Evolutionary conservation across 2,888 invertebrate species (phyloP), one percentile per base, ranked within the genome.

Genomic region (Candidula unifasciata): DNA sequence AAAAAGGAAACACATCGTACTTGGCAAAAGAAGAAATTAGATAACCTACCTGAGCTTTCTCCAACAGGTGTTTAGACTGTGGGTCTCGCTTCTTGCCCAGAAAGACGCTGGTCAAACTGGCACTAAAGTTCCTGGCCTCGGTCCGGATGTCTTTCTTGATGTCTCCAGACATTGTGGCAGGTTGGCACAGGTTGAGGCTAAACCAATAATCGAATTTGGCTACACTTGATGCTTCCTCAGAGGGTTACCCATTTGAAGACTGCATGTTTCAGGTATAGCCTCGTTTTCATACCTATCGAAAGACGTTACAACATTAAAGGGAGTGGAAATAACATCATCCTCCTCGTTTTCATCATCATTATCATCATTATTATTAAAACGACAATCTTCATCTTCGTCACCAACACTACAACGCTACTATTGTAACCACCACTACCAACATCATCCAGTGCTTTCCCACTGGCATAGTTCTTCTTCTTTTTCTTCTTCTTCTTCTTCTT

Each of bases 51-150:
- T 91, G 91, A 0, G 92, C 90, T 80, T 91, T 90, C 82, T 91
- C 90, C 80, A 92, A 87, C 5, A 92, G 87, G 73, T 91, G 90
- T 73, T 89, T 89, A 10, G 91, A 90, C 84, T 92, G 92, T 27
- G 90, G 90, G 80, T 92, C 92, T 10, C 91, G 85, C 74, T 88
- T 90, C 85, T 92, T 92, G 87, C 90, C 83, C 86, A 91, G 89
- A 85, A 91, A 91, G 1, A 91, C 92, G 86, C 91, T 91, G 30
- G 89, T 86, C 69, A 92, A 87, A 74, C 90, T 89, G 80, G 90
- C 89, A 54, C 90, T 90, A 87, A 92, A 92, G 69, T 88, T 90
- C 78, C 89, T 89, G 21, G 91, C 92, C 57, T 92, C 91, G 6
- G 89, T 80, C 35, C 89, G 77, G 66, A 91, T 83, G 83, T 91